These are phyloP conservation scores for Gryllus longicercus DNA, from an alignment of 2,888 invertebrate genomes.

Conservation along the genomic window DNA sequence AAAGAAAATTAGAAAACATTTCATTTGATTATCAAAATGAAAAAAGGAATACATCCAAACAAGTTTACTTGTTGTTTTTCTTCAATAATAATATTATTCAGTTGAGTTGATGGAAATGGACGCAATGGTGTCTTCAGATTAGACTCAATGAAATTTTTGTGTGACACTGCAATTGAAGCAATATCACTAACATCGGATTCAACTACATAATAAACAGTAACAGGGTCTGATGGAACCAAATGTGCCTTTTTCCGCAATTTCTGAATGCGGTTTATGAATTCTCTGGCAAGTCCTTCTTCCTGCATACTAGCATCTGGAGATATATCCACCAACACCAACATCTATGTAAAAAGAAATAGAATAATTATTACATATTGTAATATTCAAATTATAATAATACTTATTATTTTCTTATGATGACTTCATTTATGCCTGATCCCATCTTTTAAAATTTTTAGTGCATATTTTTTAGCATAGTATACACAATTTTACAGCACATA, in stretches of 20 bases:
- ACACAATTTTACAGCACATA: too few relatives aligned
- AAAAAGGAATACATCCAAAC: conserved; percentile 42
- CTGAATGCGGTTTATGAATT: conserved; percentile 93
- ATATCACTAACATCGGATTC: conserved; percentile 58
- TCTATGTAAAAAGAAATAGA: conserved; percentile 41
- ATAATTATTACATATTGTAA: background rate
- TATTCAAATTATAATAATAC: too few relatives aligned
- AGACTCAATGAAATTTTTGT: conserved; percentile 72
- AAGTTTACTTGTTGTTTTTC: conserved; percentile 50
- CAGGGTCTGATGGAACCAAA: conserved; percentile 86
- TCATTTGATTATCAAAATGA: background rate
- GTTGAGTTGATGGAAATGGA: conserved; percentile 51
- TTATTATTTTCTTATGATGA: too few relatives aligned
- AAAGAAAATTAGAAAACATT: background rate
- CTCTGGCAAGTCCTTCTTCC: conserved; percentile 92
- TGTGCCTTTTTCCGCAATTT: conserved; percentile 93
- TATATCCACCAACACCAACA: conserved; percentile 84
- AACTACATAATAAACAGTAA: conserved; percentile 73
- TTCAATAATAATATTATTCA: conserved; percentile 59
- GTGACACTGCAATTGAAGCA: conserved; percentile 64
- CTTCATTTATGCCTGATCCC: too few relatives aligned
- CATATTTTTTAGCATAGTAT: too few relatives aligned
- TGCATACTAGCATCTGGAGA: conserved; percentile 85
- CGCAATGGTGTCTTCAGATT: conserved; percentile 78
- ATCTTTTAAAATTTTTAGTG: too few relatives aligned